These are phyloP conservation scores for Scolopax bukidnonensis DNA, from an alignment of 2,797 vertebrate species.

Conservation along the genomic window DNA sequence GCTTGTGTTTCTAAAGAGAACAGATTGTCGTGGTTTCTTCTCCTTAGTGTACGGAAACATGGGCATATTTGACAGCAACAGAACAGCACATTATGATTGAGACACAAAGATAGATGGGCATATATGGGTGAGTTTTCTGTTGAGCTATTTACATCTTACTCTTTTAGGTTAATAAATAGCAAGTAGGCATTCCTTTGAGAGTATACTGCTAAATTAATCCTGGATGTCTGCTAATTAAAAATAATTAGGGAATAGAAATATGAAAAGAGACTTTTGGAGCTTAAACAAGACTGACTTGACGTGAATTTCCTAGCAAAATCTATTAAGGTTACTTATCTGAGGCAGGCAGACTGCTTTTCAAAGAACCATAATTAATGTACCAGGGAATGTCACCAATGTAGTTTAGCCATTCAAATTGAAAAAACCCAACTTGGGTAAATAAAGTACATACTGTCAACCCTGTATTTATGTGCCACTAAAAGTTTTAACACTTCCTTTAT, in stretches of 20 bases:
- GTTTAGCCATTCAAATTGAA: neutral
- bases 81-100: neutral
- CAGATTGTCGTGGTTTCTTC: constrained; percentile 65
- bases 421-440: neutral
- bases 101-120: neutral
- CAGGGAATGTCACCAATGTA: neutral
- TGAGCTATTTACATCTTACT: neutral
- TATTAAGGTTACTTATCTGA: neutral
- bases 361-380: neutral
- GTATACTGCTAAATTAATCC: neutral
- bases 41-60: constrained; percentile 65
- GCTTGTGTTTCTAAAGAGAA: constrained; percentile 76
- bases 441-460: neutral
- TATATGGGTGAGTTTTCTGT: neutral
- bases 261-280: neutral
- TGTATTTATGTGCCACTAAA: neutral
- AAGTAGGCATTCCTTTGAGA: neutral
- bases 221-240: neutral
- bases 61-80: constrained; percentile 25
- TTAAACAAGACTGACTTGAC: neutral
- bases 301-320: neutral
- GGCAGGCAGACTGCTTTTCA: neutral
- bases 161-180: neutral
- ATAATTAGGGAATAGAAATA: neutral
- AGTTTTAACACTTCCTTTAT: neutral